A percentile compares a stretch with the other conserved stretches of the same genome.
These are phyloP conservation scores for Caprella mutica DNA, from an alignment of 2,888 invertebrate genomes.

Conservation along the genomic window DNA sequence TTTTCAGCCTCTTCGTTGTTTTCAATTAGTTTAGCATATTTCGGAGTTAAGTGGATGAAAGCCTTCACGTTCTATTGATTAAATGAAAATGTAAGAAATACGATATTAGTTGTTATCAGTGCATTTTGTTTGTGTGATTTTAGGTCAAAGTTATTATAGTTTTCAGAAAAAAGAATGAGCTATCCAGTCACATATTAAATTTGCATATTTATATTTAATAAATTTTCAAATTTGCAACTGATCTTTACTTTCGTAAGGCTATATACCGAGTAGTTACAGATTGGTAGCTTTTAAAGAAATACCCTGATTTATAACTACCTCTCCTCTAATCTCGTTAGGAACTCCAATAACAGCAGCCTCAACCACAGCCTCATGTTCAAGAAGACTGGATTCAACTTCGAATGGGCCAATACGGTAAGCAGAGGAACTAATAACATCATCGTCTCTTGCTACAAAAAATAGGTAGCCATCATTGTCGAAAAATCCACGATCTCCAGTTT, in stretches of 20 bases:
- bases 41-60: slow-evolving; percentile 40
- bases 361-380: slow-evolving; percentile 44
- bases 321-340: slow-evolving; percentile 41
- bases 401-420: slow-evolving; percentile 45
- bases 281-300: too few relatives aligned
- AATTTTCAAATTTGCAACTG: too few relatives aligned
- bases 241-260: too few relatives aligned
- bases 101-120: background rate
- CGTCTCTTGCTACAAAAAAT: slow-evolving; percentile 43
- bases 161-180: too few relatives aligned
- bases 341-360: slow-evolving; percentile 45
- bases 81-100: background rate
- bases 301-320: too few relatives aligned
- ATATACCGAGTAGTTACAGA: too few relatives aligned
- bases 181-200: too few relatives aligned
- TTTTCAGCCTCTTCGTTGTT: slow-evolving; percentile 26
- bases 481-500: slow-evolving; percentile 43
- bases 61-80: slow-evolving; percentile 42
- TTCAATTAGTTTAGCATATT: slow-evolving; percentile 34
- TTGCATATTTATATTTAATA: too few relatives aligned
- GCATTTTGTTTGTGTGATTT: background rate
- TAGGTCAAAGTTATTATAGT: too few relatives aligned
- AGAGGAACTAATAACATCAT: slow-evolving; percentile 45
- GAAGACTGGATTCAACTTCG: slow-evolving; percentile 45
- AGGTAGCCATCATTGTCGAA: slow-evolving; percentile 43